Evolutionary conservation across 2,113 vertebrate genomes (phyloP).

Genomic region (Pelobates fuscus): DNA sequence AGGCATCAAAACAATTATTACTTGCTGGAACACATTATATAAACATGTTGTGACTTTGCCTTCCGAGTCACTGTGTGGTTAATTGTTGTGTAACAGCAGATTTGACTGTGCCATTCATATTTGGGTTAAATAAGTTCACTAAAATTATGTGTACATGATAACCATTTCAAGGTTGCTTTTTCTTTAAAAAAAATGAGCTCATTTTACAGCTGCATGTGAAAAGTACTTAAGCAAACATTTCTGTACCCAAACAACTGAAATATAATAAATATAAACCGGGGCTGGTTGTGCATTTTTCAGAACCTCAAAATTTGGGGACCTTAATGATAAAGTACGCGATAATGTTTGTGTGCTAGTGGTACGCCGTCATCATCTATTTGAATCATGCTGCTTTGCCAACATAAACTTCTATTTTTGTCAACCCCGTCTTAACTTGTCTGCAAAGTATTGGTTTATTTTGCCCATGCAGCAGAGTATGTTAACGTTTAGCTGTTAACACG

Average conservation of each 20-base stretch:
- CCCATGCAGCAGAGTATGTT: not conserved
- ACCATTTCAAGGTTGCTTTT: slow-evolving; percentile 1
- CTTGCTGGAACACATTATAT: slow-evolving; percentile 12
- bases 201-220: slow-evolving; percentile 52
- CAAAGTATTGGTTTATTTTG: not conserved
- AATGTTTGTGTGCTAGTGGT: slow-evolving; percentile 42
- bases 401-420: slow-evolving; percentile 27
- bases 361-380: slow-evolving; percentile 34
- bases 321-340: slow-evolving; percentile 38
- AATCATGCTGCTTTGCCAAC: slow-evolving; percentile 26
- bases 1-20: slow-evolving; percentile 6
- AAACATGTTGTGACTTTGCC: slow-evolving; percentile 1
- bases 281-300: slow-evolving; percentile 53
- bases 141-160: slow-evolving; percentile 12
- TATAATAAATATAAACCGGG: slow-evolving; percentile 54
- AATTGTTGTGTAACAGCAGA: not conserved
- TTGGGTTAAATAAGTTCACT: slow-evolving; percentile 21
- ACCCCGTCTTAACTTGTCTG: not conserved
- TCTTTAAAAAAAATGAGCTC: slow-evolving; percentile 23
- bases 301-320: slow-evolving; percentile 42
- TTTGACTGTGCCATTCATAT: not conserved
- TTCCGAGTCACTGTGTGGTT: not conserved
- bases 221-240: slow-evolving; percentile 55
- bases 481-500: not conserved
- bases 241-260: slow-evolving; percentile 46